These are phyloP conservation scores for Drosophila teissieri DNA, from an alignment of 1,140 invertebrate genomes.

Conservation along the genomic window DNA sequence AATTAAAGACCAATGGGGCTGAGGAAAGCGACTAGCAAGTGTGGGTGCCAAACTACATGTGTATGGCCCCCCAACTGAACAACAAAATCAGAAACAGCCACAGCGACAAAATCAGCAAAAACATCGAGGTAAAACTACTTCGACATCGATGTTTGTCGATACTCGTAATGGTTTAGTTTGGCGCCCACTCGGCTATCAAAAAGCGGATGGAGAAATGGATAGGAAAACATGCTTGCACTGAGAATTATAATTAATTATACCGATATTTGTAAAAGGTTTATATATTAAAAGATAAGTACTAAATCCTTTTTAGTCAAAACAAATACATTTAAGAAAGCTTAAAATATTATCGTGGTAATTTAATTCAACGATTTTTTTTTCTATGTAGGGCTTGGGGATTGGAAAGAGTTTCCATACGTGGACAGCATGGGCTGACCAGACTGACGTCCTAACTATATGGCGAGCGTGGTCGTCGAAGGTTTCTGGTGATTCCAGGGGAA, in stretches of 20 bases:
- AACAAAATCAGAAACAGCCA: constrained; percentile 10
- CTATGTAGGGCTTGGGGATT: constrained; percentile 7
- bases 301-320: too few relatives aligned
- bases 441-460: constrained; percentile 49
- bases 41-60: constrained; percentile 78
- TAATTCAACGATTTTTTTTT: not conserved
- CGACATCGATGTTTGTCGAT: constrained; percentile 44
- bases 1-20: constrained; percentile 5
- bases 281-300: too few relatives aligned
- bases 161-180: constrained; percentile 43
- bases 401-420: constrained; percentile 40
- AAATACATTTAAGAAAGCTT: too few relatives aligned
- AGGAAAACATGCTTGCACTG: constrained; percentile 32
- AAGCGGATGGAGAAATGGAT: constrained; percentile 38
- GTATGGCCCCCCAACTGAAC: constrained; percentile 53
- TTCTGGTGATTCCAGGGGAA: not conserved
- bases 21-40: constrained; percentile 33
- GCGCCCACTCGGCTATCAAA: constrained; percentile 61
- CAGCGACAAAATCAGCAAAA: constrained; percentile 33
- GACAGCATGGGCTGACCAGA: constrained; percentile 43
- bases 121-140: constrained; percentile 43
- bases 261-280: too few relatives aligned
- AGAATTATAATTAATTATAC: not conserved
- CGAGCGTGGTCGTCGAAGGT: constrained; percentile 36
- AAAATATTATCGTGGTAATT: too few relatives aligned